Evolutionary conservation across 2,113 vertebrate species (phyloP).

Genomic region (Suncus etruscus): DNA sequence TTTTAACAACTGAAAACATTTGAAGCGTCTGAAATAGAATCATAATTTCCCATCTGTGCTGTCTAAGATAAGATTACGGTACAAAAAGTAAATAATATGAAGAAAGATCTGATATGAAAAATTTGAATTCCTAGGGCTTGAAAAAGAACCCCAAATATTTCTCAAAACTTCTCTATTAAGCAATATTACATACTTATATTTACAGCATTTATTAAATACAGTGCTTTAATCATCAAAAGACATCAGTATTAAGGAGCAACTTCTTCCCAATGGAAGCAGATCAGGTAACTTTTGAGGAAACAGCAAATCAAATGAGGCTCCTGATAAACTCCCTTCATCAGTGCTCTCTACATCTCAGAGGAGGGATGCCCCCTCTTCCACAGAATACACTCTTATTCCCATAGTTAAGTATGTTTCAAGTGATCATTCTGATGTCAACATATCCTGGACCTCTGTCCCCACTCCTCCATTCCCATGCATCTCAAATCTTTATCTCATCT

Average conservation of each 20-base stretch:
- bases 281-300: not conserved
- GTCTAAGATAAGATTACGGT: not conserved
- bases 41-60: not conserved
- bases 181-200: not conserved
- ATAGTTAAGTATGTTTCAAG: not conserved
- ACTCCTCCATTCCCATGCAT: not conserved
- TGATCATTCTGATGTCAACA: not conserved
- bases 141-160: not conserved
- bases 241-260: not conserved
- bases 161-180: not conserved
- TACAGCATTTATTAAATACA: not conserved
- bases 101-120: not conserved
- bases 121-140: not conserved
- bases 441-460: not conserved
- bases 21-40: not conserved
- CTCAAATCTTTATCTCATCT: not conserved
- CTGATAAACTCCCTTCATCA: not conserved
- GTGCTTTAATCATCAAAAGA: not conserved
- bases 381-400: not conserved
- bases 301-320: not conserved
- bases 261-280: not conserved
- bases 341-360: not conserved
- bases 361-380: not conserved
- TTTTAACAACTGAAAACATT: not conserved
- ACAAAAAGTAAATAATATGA: conserved; percentile 39